Base-by-base conservation (phyloP, 1,140 invertebrate species). In the Pantala flavescens region DNA sequence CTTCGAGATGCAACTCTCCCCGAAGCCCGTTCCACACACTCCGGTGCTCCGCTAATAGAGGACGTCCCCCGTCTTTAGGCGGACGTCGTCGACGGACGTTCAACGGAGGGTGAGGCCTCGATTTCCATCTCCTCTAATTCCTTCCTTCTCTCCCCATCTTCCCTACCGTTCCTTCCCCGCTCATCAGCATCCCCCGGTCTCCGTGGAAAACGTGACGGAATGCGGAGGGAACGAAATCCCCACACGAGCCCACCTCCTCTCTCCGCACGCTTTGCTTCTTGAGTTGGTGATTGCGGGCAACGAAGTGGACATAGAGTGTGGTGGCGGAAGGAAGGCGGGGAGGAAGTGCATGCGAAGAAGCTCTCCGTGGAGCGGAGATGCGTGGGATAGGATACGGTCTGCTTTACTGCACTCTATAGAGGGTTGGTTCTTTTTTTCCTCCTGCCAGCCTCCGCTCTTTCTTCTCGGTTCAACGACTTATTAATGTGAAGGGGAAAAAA, bases 41-140 rank as follows among this genome's bases (percentile, higher is more conserved):
- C n/a, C 49, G 16, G 12, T 63, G 49, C 49, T 63, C 49, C 49
- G 12, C 49, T 63, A 36, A 36, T 36, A 36, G 28, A 36, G 9
- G 28, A 36, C 49, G 16, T 21, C 49, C 49, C 49, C 49, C n/a
- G 12, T 63, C 28, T 36, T 36, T 36, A 36, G 28, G 28, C 28
- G 49, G 49, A 63, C 14, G 49, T 63, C 49, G 10, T 63, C 49
- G 3, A 7, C 49, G 12, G n/a, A 63, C 49, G 2, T 63, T 21
- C 49, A 14, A 63, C 3, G 12, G 49, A 63, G 49, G 49, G 49
- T 7, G 49, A 63, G 49, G 49, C 14, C 49, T 63, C 12, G 49
- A 63, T 63, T 63, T 63, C 49, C 49, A 63, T 63, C 49, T 63
- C 49, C 49, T 63, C 49, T 63, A 63, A 63, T 63, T 63, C n/a